Conservation (phyloP, 2,113 vertebrate genomes). For the Rhineura floridana region DNA sequence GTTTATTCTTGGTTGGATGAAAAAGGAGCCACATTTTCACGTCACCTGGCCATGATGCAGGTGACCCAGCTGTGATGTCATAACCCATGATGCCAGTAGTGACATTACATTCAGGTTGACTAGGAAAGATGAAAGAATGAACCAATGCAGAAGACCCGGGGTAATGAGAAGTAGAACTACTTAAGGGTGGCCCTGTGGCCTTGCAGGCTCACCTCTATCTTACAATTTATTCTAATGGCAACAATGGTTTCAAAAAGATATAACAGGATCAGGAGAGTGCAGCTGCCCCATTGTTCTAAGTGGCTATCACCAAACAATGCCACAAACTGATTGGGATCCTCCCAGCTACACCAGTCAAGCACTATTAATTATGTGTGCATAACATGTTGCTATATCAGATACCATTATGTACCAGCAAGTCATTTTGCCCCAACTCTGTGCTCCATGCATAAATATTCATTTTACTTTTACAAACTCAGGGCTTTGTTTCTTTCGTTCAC, state of each 20-base stretch:
- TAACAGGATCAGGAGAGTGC: background rate
- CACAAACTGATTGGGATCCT: background rate
- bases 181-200: background rate
- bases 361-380: slow-evolving; percentile 48
- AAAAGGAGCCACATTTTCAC: background rate
- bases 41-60: no score
- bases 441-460: slow-evolving; percentile 78
- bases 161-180: background rate
- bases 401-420: slow-evolving; percentile 41
- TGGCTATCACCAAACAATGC: background rate
- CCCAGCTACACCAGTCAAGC: background rate
- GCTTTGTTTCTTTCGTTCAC: slow-evolving; percentile 76
- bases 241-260: background rate
- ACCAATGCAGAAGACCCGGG: background rate
- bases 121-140: background rate
- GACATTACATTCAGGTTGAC: background rate
- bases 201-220: background rate
- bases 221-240: background rate
- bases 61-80: no score
- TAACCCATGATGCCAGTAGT: no score
- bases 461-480: slow-evolving; percentile 71
- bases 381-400: slow-evolving; percentile 54
- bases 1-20: background rate
- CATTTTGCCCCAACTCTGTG: slow-evolving; percentile 26
- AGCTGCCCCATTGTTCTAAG: background rate